Percentiles rank a stretch among this genome's conserved stretches.
Evolutionary conservation across 2,888 invertebrate species (phyloP).

Genomic region (Conistra vaccinii): DNA sequence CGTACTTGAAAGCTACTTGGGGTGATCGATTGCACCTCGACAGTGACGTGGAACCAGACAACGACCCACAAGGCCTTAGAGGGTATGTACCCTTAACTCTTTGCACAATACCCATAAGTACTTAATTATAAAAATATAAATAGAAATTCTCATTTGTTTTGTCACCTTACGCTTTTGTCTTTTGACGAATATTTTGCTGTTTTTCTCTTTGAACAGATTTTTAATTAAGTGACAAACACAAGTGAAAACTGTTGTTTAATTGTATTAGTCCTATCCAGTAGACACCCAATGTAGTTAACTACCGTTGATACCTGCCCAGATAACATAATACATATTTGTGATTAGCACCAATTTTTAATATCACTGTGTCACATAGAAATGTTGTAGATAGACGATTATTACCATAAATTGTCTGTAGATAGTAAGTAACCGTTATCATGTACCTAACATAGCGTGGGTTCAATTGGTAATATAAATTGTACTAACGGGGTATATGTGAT

Average conservation of each 20-base stretch:
- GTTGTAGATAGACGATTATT: conserved; percentile 71
- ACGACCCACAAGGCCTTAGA: conserved; percentile 91
- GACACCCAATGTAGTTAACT: conserved; percentile 59
- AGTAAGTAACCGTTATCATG: conserved; percentile 72
- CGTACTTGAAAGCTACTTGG: conserved; percentile 98
- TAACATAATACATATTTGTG: conserved; percentile 62
- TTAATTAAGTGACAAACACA: conserved; percentile 58
- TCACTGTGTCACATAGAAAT: conserved; percentile 63
- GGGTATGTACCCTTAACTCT: conserved; percentile 88
- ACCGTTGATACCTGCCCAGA: conserved; percentile 54
- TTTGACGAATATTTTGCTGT: conserved; percentile 46
- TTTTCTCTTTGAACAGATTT: conserved; percentile 16
- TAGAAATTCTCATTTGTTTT: conserved; percentile 61
- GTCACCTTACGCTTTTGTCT: conserved; percentile 56
- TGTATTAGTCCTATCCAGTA: conserved; percentile 60
- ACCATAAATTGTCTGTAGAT: conserved; percentile 63
- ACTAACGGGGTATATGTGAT: conserved; percentile 77
- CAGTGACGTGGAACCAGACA: conserved; percentile 91
- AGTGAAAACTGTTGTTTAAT: conserved; percentile 53
- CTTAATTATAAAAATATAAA: conserved; percentile 41
- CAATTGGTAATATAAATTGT: conserved; percentile 67
- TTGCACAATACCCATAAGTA: background rate
- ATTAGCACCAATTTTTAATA: conserved; percentile 55
- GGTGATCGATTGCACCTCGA: conserved; percentile 94
- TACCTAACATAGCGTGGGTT: conserved; percentile 69